phyloP scores from a whole-genome alignment of 1,140 invertebrate species.

The Brachionus calyciflorus region DNA sequence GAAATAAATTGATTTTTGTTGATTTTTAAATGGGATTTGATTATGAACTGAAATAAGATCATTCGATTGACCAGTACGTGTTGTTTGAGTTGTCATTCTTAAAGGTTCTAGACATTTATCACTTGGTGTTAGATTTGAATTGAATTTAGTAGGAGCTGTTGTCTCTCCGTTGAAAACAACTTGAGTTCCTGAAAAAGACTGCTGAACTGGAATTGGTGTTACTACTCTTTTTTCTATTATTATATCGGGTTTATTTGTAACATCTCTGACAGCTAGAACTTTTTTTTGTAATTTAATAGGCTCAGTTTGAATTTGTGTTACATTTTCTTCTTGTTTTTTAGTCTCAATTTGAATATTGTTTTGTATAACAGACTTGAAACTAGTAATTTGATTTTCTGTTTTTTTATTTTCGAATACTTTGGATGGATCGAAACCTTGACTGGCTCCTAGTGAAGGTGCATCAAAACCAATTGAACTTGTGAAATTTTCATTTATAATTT shows the following conservation, averaged over 20 bases:
- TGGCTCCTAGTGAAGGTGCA: conserved; percentile 64
- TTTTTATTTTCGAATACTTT: too few relatives aligned
- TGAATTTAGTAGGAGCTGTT: conserved; percentile 58
- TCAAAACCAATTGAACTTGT: neutral
- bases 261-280: neutral
- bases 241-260: neutral
- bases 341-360: neutral
- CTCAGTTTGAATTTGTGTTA: neutral
- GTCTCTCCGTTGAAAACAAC: conserved; percentile 63
- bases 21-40: neutral
- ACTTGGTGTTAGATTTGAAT: neutral
- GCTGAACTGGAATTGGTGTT: neutral
- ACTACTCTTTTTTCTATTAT: neutral
- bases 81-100: neutral
- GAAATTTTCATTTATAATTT: neutral
- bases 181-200: too few relatives aligned
- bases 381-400: too few relatives aligned
- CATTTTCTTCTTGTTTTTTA: neutral
- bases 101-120: conserved; percentile 6
- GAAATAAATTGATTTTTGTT: neutral
- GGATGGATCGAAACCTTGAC: conserved; percentile 56
- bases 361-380: too few relatives aligned
- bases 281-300: neutral
- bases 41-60: conserved; percentile 4
- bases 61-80: neutral